Evolutionary conservation across 2,888 invertebrate genomes (phyloP).

Genomic region (Spodoptera littoralis): DNA sequence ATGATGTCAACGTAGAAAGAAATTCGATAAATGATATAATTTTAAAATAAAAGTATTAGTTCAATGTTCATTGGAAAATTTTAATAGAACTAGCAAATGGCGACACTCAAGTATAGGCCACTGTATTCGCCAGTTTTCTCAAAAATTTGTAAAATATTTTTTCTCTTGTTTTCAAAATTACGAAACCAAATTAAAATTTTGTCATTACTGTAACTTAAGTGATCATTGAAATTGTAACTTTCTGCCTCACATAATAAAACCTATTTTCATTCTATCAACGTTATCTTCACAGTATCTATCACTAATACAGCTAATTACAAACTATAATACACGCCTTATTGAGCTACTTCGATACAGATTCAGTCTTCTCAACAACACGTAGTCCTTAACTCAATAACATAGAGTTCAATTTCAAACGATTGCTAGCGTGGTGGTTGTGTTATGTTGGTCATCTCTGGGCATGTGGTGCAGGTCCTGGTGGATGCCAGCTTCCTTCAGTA

Average conservation of each 20-base stretch:
- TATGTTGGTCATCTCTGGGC: constrained; percentile 76
- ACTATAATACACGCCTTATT: constrained; percentile 31
- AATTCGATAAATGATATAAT: not conserved
- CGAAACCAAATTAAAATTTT: too few relatives aligned
- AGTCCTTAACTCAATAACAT: constrained; percentile 23
- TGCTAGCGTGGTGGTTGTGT: constrained; percentile 89
- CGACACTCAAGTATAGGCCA: too few relatives aligned
- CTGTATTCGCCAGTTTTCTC: too few relatives aligned
- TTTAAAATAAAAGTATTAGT: too few relatives aligned
- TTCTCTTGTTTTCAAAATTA: too few relatives aligned
- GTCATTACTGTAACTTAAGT: too few relatives aligned
- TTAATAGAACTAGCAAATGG: too few relatives aligned
- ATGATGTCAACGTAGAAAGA: too few relatives aligned
- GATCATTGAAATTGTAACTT: too few relatives aligned
- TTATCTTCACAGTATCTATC: constrained; percentile 11
- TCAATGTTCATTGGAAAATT: too few relatives aligned
- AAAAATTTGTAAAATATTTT: too few relatives aligned
- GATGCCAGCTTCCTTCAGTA: constrained; percentile 94
- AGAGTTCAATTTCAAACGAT: constrained; percentile 81
- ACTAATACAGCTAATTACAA: constrained; percentile 37
- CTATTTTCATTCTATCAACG: not conserved
- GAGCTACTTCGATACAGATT: constrained; percentile 40
- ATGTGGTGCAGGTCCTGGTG: constrained; percentile 87
- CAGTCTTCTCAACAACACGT: constrained; percentile 50
- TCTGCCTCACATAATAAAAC: not conserved